A percentile compares a stretch with the other conserved stretches of the same genome.
Evolutionary conservation across 1,140 invertebrate species (phyloP).

Genomic region (Neocloeon triangulifer): DNA sequence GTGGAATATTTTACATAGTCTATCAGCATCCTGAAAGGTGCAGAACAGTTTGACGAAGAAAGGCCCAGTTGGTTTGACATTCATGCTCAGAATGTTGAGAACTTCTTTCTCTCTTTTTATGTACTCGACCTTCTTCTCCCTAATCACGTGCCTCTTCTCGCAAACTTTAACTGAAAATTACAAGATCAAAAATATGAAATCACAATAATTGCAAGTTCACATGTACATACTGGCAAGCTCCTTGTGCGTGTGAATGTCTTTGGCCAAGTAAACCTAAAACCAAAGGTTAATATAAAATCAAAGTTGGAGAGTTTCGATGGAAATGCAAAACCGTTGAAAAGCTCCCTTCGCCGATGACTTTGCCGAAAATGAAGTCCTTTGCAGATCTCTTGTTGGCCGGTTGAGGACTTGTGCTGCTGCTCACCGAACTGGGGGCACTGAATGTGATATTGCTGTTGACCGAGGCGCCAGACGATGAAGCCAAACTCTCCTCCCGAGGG

Average conservation of each 20-base stretch:
- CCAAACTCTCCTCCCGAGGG: too few species aligned
- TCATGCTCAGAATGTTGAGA: slow-evolving; percentile 46
- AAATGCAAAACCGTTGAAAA: slow-evolving; percentile 63
- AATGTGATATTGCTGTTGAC: too few species aligned
- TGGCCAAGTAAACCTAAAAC: slow-evolving; percentile 63
- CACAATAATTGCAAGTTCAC: neutral
- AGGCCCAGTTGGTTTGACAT: slow-evolving; percentile 24
- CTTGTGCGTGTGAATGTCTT: slow-evolving; percentile 67
- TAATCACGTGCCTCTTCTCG: slow-evolving; percentile 76
- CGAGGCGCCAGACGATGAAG: too few species aligned
- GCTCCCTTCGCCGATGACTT: slow-evolving; percentile 87
- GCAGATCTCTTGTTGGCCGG: slow-evolving; percentile 30
- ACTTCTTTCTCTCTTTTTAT: slow-evolving; percentile 84
- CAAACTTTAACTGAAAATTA: slow-evolving; percentile 75
- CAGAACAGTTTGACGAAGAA: slow-evolving; percentile 88
- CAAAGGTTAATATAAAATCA: too few species aligned
- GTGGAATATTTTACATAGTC: slow-evolving; percentile 41
- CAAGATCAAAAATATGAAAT: neutral
- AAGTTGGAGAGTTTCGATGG: too few species aligned
- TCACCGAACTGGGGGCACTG: too few species aligned
- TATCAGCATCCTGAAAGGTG: slow-evolving; percentile 86
- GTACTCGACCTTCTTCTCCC: slow-evolving; percentile 82
- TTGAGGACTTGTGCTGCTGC: slow-evolving; percentile 16
- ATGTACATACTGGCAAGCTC: slow-evolving; percentile 78
- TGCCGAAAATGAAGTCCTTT: slow-evolving; percentile 88